phyloP scores from a whole-genome alignment of 2,797 vertebrate genomes.

The Pseudochirops corinnae region DNA sequence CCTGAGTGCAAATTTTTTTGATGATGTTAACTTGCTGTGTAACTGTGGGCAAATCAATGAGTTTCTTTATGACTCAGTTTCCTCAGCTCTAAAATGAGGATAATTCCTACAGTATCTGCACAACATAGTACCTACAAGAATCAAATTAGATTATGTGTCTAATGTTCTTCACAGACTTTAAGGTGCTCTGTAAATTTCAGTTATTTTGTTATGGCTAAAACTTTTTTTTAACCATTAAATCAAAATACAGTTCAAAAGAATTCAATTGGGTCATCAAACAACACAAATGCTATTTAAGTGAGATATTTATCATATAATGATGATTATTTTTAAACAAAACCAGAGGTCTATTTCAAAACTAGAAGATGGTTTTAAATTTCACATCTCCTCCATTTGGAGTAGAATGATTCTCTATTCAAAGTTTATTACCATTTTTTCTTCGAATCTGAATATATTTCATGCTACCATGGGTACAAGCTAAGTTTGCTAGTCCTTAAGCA shows the following conservation, averaged over 20 bases:
- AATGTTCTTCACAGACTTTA: not conserved
- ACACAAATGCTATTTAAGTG: not conserved
- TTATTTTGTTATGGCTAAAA: not conserved
- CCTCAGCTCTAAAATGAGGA: not conserved
- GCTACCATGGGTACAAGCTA: constrained; percentile 25
- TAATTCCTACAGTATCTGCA: not conserved
- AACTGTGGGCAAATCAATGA: not conserved
- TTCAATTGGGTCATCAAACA: not conserved
- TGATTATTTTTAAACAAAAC: not conserved
- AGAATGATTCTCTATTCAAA: constrained; percentile 42
- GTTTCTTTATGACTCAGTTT: not conserved
- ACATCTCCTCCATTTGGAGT: constrained; percentile 14
- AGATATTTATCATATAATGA: not conserved
- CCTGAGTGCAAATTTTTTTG: not conserved
- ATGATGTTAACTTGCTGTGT: not conserved
- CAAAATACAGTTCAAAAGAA: constrained; percentile 15
- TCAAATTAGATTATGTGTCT: not conserved
- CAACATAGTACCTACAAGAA: not conserved
- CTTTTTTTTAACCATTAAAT: constrained; percentile 40
- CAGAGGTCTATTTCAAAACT: constrained; percentile 49
- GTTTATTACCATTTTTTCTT: constrained; percentile 44
- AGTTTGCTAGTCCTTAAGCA: constrained; percentile 44
- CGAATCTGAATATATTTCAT: constrained; percentile 51
- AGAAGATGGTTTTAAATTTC: constrained; percentile 48
- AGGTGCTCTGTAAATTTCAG: not conserved